Base-by-base conservation (phyloP, 2,797 vertebrate genomes). In the Tympanoctomys barrerae region DNA sequence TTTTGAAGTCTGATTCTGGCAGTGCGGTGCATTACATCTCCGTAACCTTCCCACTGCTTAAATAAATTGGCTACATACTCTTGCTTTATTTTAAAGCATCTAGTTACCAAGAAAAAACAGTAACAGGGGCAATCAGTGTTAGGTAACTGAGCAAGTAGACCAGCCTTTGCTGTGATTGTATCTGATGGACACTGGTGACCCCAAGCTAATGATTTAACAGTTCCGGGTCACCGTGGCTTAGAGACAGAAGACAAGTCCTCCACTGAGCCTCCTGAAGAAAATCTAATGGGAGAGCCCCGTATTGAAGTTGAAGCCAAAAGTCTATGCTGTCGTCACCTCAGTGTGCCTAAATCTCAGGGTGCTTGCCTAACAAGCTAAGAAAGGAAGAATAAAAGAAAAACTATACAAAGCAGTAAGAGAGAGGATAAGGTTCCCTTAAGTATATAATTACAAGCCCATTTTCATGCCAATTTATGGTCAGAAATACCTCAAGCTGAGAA, bases 381-480 rank as follows among this genome's bases (percentile, higher is more conserved):
- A 14, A 4, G 21, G 18, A 16, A 1, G 36, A 57, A 57, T 18
- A 57, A 57, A 18, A 57, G 2, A 18, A 66, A n/a, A 64, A 21
- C 28, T n/a, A 19, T 12, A 19, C 16, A 42, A 36, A 42, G 19
- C 13, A 91, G n/a, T 31, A 87, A 96, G n/a, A 3, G 36, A 77
- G 28, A 70, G 0, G 2, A 11, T 42, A 89, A 91, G 10, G 91
- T 73, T 96, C 64, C 42, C 39, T 52, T 64, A 26, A 89, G 21
- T 46, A 36, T 80, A 28, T 77, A 42, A 90, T 54, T 49, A 61
- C 70, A 86, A 59, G 31, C 28, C 68, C 52, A 16, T 92, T 87
- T 95, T 95, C 90, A 75, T 18, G 93, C 0, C 59, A 75, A 49
- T 52, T 82, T 42, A 71, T 85, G 42, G 61, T 54, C 77, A 93